Percentiles rank a stretch among this genome's conserved stretches.
Conservation (phyloP, 2,888 invertebrate species). For the Eupithecia insigniata region DNA sequence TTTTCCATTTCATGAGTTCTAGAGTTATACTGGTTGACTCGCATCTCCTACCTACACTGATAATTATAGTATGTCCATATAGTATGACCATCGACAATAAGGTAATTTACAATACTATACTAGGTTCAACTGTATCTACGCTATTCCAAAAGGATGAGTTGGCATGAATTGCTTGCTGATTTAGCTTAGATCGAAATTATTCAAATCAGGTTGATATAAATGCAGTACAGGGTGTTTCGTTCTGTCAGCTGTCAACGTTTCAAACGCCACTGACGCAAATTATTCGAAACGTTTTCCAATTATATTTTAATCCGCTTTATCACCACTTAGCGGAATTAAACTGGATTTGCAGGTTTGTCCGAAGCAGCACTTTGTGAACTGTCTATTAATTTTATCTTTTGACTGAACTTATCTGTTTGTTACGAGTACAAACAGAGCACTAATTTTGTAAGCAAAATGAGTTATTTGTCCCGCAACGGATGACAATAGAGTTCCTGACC, state of each 20-base stretch:
- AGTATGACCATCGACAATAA: no score
- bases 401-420: conserved; percentile 10
- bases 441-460: neutral
- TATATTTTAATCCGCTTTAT: conserved; percentile 45
- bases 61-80: no score
- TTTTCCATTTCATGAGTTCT: neutral
- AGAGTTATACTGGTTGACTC: neutral
- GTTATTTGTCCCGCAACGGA: neutral
- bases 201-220: conserved; percentile 23
- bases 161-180: neutral
- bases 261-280: conserved; percentile 38
- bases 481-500: conserved; percentile 8
- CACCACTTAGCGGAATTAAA: conserved; percentile 40
- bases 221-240: conserved; percentile 22
- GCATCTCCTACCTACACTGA: neutral
- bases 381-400: conserved; percentile 26
- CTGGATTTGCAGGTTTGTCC: conserved; percentile 34
- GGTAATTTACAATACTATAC: no score
- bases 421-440: conserved; percentile 3
- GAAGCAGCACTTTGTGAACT: conserved; percentile 28
- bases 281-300: conserved; percentile 44
- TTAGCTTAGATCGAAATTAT: conserved; percentile 18
- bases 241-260: conserved; percentile 37
- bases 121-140: neutral
- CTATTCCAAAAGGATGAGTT: neutral